These are phyloP conservation scores for Cephus cinctus DNA, from an alignment of 1,140 invertebrate genomes.

Conservation along the genomic window DNA sequence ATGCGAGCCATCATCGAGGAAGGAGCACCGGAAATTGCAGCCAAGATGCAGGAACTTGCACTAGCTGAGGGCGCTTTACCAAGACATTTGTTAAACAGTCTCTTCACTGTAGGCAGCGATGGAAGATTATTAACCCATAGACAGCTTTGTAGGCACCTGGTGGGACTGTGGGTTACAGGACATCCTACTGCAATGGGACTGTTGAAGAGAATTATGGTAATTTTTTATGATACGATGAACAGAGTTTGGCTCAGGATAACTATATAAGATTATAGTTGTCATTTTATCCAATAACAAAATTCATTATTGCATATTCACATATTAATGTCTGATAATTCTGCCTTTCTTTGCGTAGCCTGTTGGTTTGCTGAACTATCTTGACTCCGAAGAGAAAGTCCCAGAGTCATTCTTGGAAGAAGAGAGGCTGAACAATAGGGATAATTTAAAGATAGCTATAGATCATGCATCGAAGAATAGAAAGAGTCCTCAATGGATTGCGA, in stretches of 20 bases:
- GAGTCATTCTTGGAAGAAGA: constrained; percentile 71
- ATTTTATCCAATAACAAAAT: constrained; percentile 10
- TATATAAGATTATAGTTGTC: neutral
- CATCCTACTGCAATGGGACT: constrained; percentile 90
- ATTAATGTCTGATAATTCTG: too few relatives aligned
- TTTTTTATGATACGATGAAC: constrained; percentile 8
- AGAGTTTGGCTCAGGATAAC: neutral
- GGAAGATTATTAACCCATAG: constrained; percentile 78
- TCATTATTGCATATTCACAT: constrained; percentile 22
- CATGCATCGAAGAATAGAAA: constrained; percentile 66
- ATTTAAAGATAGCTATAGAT: constrained; percentile 91
- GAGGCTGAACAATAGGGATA: constrained; percentile 83
- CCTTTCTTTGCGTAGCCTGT: constrained; percentile 72
- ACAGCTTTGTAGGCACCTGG: constrained; percentile 93
- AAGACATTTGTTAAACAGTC: constrained; percentile 86
- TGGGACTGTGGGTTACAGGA: constrained; percentile 95
- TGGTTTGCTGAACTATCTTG: constrained; percentile 87
- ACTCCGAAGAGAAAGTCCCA: constrained; percentile 85
- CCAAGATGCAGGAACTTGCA: constrained; percentile 94
- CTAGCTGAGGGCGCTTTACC: constrained; percentile 96
- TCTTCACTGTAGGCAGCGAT: constrained; percentile 82
- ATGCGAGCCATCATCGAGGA: constrained; percentile 98
- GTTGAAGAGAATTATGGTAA: constrained; percentile 86
- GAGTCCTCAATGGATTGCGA: constrained; percentile 67
- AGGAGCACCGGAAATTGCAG: constrained; percentile 85